Conservation (phyloP, 2,888 invertebrate species). For the Chesias legatella region DNA sequence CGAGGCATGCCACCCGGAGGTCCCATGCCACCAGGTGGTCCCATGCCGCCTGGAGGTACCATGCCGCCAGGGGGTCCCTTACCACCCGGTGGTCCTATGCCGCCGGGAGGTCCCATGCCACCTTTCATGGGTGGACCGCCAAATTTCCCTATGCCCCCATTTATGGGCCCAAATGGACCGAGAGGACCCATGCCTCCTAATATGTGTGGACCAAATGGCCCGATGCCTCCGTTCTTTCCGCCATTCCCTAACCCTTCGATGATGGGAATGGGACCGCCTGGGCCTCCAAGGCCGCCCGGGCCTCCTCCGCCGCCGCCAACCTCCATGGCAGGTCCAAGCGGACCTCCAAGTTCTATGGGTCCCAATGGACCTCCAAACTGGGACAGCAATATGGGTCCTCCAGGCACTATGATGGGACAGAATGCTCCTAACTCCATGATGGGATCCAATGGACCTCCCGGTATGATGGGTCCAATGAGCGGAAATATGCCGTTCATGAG, state of each 20-base stretch:
- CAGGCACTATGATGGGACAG: conserved; percentile 35
- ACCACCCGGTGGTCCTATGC: conserved; percentile 14
- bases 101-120: conserved; percentile 13
- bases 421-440: conserved; percentile 54
- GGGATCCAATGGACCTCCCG: conserved; percentile 25
- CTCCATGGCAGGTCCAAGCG: conserved; percentile 50
- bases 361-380: conserved; percentile 49
- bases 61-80: conserved; percentile 14
- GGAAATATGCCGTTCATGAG: conserved; percentile 62
- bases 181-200: conserved; percentile 50
- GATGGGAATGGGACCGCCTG: conserved; percentile 41
- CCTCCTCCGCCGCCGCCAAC: conserved; percentile 38
- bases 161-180: conserved; percentile 64
- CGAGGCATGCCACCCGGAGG: conserved; percentile 33
- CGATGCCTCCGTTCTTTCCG: conserved; percentile 51
- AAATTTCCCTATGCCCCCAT: conserved; percentile 64
- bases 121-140: conserved; percentile 58
- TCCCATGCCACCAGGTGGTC: conserved; percentile 35
- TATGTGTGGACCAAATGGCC: conserved; percentile 50
- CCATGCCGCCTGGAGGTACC: conserved; percentile 15
- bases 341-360: conserved; percentile 43
- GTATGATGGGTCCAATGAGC: conserved; percentile 22
- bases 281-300: conserved; percentile 33
- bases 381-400: conserved; percentile 37
- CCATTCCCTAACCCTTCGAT: conserved; percentile 39